These are phyloP conservation scores for Acyrthosiphon pisum DNA, from an alignment of 1,140 invertebrate species.

Conservation along the genomic window DNA sequence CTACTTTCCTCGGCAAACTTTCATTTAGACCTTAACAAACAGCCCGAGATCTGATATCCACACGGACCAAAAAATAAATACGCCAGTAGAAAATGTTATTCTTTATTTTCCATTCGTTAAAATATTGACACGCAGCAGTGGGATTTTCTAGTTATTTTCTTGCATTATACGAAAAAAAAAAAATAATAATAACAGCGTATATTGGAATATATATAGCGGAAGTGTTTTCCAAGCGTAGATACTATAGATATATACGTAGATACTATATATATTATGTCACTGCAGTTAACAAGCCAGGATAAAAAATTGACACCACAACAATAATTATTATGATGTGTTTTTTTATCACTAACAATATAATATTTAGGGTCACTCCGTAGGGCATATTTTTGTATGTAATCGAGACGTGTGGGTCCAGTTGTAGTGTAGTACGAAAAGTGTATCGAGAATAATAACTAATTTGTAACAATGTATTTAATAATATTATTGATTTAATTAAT, in stretches of 20 bases:
- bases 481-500: too few relatives aligned
- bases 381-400: neutral
- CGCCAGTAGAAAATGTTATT: neutral
- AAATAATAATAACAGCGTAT: neutral
- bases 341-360: neutral
- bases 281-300: neutral
- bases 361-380: neutral
- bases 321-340: neutral
- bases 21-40: slow-evolving; percentile 27
- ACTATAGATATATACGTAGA: neutral
- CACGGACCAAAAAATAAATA: slow-evolving; percentile 23
- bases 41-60: slow-evolving; percentile 3
- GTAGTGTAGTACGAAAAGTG: too few relatives aligned
- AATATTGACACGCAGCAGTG: neutral
- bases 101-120: slow-evolving; percentile 13
- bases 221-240: neutral
- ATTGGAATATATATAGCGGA: neutral
- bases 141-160: slow-evolving; percentile 21
- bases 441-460: too few relatives aligned
- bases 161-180: neutral
- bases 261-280: neutral
- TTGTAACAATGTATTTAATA: too few relatives aligned
- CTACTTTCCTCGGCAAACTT: slow-evolving; percentile 20
- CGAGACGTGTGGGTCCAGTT: neutral
- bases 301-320: neutral